These are phyloP conservation scores for Epinotia brunnichana DNA, from an alignment of 2,888 invertebrate species.

Conservation along the genomic window DNA sequence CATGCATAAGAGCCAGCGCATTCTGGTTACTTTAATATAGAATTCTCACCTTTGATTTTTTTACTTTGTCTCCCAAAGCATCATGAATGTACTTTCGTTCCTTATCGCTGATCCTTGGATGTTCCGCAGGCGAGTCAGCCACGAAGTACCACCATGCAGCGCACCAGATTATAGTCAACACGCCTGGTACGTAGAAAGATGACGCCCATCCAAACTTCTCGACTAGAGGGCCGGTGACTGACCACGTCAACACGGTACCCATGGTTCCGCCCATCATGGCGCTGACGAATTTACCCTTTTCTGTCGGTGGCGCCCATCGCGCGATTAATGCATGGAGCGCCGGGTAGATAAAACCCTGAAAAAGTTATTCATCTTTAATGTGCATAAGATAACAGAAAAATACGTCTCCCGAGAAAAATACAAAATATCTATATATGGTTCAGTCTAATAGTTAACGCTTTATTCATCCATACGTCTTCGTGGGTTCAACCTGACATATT, in stretches of 20 bases:
- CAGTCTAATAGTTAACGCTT: no score
- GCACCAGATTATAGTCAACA: constrained; percentile 82
- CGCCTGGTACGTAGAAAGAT: constrained; percentile 86
- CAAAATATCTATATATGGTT: no score
- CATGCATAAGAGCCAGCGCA: neutral
- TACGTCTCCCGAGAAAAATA: no score
- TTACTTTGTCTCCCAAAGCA: constrained; percentile 83
- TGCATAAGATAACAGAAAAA: neutral
- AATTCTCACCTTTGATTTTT: constrained; percentile 81
- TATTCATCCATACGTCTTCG: no score
- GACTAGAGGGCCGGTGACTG: constrained; percentile 86
- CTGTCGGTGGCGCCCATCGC: constrained; percentile 89
- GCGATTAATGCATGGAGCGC: constrained; percentile 86
- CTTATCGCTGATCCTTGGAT: constrained; percentile 84
- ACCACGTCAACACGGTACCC: constrained; percentile 88
- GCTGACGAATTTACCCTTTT: constrained; percentile 88
- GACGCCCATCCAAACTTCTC: constrained; percentile 86
- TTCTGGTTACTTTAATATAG: no score
- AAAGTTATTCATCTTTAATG: constrained; percentile 38
- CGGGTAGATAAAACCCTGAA: constrained; percentile 85
- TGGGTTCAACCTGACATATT: no score
- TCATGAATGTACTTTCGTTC: constrained; percentile 86
- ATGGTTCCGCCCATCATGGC: constrained; percentile 89
- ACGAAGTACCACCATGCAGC: constrained; percentile 85
- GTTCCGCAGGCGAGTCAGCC: constrained; percentile 85